Percentiles rank a stretch among this genome's conserved stretches.
phyloP scores from a whole-genome alignment of 2,797 vertebrate species.

The Hipposideros larvatus region DNA sequence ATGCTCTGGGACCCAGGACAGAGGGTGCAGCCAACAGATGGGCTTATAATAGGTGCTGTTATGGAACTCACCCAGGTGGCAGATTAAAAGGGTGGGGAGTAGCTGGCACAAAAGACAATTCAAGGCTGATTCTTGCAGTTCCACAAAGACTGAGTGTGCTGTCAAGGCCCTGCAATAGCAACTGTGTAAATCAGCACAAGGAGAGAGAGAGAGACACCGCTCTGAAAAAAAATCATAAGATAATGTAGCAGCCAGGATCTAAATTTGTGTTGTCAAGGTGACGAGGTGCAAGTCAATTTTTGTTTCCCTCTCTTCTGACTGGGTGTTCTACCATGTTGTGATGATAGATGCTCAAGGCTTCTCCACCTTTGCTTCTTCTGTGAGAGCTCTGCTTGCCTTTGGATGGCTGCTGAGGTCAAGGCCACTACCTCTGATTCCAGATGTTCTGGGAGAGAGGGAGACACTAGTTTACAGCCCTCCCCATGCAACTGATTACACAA shows the following conservation, averaged over 20 bases:
- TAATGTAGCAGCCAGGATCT: background rate
- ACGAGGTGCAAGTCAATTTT: slow-evolving; percentile 43
- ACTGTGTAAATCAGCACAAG: background rate
- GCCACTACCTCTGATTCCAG: background rate
- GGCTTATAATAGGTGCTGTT: background rate
- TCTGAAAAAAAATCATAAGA: slow-evolving; percentile 61
- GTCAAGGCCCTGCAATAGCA: background rate
- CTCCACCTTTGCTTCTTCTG: background rate
- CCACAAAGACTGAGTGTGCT: background rate
- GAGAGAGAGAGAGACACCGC: background rate
- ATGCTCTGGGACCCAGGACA: background rate
- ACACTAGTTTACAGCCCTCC: background rate
- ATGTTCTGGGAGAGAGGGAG: slow-evolving; percentile 4
- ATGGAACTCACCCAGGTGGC: fast-evolving
- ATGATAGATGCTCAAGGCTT: background rate
- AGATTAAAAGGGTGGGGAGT: background rate
- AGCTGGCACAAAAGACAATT: background rate
- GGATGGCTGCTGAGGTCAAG: slow-evolving; percentile 34
- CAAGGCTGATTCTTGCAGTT: background rate
- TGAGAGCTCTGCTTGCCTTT: background rate
- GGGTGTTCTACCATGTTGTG: background rate
- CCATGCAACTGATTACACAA: background rate
- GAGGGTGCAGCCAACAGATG: background rate
- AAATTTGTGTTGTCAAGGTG: slow-evolving; percentile 65
- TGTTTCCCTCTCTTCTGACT: slow-evolving; percentile 2